A percentile compares a stretch with the other conserved stretches of the same genome.
These are phyloP conservation scores for Rhinichthys klamathensis DNA, from an alignment of 2,113 vertebrate genomes.

Conservation along the genomic window DNA sequence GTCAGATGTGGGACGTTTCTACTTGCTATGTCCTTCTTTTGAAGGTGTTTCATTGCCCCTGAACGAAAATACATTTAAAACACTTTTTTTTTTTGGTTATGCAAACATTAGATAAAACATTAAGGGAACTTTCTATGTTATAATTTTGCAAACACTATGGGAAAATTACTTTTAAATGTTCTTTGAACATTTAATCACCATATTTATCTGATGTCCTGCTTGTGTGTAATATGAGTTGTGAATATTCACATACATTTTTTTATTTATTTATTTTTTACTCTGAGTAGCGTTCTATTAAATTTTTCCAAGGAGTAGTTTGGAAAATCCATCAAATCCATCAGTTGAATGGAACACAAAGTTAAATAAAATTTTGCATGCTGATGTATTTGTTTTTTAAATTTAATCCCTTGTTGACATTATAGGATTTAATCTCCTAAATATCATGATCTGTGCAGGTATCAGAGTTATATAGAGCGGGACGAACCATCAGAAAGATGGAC, in stretches of 20 bases:
- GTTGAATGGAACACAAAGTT: too few relatives aligned
- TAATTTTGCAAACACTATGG: too few relatives aligned
- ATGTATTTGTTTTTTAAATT: neutral
- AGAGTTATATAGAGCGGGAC: constrained; percentile 83
- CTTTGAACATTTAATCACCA: too few relatives aligned
- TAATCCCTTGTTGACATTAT: neutral
- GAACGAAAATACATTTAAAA: neutral
- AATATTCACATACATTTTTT: neutral
- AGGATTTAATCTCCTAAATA: neutral
- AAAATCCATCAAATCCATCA: too few relatives aligned
- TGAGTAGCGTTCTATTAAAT: too few relatives aligned
- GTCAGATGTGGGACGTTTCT: neutral
- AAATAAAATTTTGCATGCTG: neutral
- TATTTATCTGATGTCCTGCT: neutral
- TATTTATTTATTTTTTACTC: neutral
- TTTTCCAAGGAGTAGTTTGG: too few relatives aligned
- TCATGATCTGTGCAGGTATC: constrained; percentile 74
- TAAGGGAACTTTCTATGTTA: neutral
- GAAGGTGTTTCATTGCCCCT: neutral
- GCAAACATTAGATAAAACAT: too few relatives aligned
- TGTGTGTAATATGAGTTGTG: neutral
- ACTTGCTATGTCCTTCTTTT: neutral
- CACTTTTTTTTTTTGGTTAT: neutral
- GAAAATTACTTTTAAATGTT: too few relatives aligned
- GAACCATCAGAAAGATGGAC: constrained; percentile 76